phyloP scores from a whole-genome alignment of 2,888 invertebrate genomes.

The Nemotelus nigrinus region DNA sequence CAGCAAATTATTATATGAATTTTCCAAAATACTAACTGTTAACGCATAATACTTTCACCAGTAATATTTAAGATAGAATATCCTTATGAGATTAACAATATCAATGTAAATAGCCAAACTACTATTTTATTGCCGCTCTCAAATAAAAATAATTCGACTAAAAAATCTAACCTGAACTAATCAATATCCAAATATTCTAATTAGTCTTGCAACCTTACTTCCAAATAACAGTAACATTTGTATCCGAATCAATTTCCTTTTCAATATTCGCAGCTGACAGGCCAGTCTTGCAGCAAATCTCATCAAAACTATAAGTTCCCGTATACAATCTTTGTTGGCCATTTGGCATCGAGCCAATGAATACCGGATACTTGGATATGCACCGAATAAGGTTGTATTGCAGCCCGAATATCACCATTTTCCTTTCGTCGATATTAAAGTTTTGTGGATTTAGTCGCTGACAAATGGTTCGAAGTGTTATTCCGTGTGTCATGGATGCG shows the following conservation, averaged over 20 bases:
- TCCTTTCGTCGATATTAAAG: constrained; percentile 65
- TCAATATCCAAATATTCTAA: no score
- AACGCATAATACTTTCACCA: no score
- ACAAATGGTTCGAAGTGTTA: constrained; percentile 76
- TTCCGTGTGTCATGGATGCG: constrained; percentile 76
- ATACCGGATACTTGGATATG: constrained; percentile 68
- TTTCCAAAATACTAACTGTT: no score
- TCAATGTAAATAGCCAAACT: no score
- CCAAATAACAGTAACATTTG: constrained; percentile 83
- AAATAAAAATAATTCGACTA: no score
- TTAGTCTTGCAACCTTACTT: constrained; percentile 67
- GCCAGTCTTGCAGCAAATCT: constrained; percentile 88
- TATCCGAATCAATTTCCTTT: constrained; percentile 84
- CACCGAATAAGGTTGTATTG: constrained; percentile 70
- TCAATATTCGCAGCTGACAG: constrained; percentile 80
- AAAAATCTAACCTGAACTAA: no score
- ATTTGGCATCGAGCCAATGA: constrained; percentile 65
- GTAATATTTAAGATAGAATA: no score
- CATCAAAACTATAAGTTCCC: constrained; percentile 84
- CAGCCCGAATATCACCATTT: constrained; percentile 70
- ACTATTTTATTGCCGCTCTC: no score
- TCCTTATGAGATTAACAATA: no score
- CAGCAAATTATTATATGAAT: no score
- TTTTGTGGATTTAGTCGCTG: constrained; percentile 73
- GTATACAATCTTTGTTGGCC: constrained; percentile 76